These are phyloP conservation scores for Sigmodon hispidus DNA, from an alignment of 2,113 vertebrate genomes.

Conservation along the genomic window DNA sequence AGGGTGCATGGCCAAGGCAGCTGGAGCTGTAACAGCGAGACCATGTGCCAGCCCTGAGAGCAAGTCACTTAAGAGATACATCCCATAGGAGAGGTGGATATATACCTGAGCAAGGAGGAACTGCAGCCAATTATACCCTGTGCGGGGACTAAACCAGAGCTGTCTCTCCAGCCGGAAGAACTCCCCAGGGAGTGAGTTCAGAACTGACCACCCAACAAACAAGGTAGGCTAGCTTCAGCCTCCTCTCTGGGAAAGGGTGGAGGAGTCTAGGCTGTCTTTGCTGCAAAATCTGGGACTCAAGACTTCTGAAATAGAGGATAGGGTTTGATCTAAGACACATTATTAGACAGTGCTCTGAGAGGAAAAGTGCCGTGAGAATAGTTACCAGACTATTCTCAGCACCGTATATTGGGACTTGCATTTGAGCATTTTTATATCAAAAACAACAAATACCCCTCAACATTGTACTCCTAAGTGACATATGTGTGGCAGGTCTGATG, in stretches of 20 bases:
- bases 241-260: neutral
- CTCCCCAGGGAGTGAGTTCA: neutral
- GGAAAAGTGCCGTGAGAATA: neutral
- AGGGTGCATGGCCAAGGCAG: neutral
- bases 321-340: neutral
- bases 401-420: neutral
- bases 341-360: neutral
- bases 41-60: neutral
- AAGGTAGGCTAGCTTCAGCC: neutral
- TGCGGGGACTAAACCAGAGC: neutral
- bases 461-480: neutral
- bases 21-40: neutral
- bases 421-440: neutral
- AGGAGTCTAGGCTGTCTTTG: neutral
- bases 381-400: neutral
- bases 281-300: neutral
- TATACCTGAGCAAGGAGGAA: neutral
- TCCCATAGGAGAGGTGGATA: neutral
- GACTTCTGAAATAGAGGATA: neutral
- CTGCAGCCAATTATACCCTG: neutral
- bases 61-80: neutral
- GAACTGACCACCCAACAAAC: neutral
- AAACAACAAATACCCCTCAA: neutral
- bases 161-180: neutral
- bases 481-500: too few relatives aligned